Evolutionary conservation across 2,888 invertebrate species (phyloP), one percentile per base, ranked within the genome.

Genomic region (Schizotus pectinicornis): DNA sequence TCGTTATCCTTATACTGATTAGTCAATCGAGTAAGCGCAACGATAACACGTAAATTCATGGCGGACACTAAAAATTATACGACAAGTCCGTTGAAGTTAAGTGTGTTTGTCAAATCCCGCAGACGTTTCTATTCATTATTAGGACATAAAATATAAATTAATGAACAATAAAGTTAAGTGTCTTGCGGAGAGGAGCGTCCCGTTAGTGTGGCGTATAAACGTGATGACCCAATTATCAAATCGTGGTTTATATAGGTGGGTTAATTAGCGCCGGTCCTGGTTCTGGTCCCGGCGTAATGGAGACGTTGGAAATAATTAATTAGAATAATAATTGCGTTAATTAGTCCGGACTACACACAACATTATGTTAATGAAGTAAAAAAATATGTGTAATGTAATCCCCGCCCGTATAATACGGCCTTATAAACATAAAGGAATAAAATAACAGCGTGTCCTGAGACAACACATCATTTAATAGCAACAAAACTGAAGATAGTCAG

Each of bases 401-500:
- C 56, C 43, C 47, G 51, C 45, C 38, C 34, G 45, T 61, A 51
- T 56, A 61, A 51, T 56, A 43, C 56, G 43, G 58, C 39, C 37
- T 59, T 59, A 58, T 49, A 56, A 53, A 55, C 59, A 59, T 62
- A 62, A 61, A 63, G 58, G 61, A 59, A 61, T 54, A 62, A 67
- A 64, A 65, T 54, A 58, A 58, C 56, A 58, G 36, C 59, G 55
- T 62, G 62, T 63, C 58, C 62, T 47, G 59, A 62, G 62, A 65
- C 68, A 67, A 66, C 63, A 61, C 65, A 61, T 66, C 69, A 67
- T 67, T 69, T 68, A 67, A 65, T 65, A 70, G 61, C 67, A 62
- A 68, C 67, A 65, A 65, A 65, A 68, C 56, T 59, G 62, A 65
- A 61, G 66, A 71, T 66, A 63, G 64, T 63, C 61, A 68, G 66